These are phyloP conservation scores for Meloe dianella DNA, from an alignment of 2,888 invertebrate genomes.

Conservation along the genomic window DNA sequence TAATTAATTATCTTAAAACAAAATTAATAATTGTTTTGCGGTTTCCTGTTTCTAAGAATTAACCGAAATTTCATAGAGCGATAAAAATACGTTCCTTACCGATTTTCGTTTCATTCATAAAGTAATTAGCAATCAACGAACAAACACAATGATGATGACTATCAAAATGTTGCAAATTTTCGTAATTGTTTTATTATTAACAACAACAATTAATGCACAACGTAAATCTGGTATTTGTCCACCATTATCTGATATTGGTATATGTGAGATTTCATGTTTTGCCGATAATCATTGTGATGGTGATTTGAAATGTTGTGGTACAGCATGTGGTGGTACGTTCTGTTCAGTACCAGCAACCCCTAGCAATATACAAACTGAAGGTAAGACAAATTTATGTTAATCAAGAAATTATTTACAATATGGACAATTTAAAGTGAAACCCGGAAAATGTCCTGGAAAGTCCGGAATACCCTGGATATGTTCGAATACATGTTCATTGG, in stretches of 20 bases:
- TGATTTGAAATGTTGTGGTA: slow-evolving; percentile 22
- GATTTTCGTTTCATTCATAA: background rate
- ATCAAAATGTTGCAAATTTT: slow-evolving; percentile 19
- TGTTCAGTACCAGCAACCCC: slow-evolving; percentile 18
- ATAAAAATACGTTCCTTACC: background rate
- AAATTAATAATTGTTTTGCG: background rate
- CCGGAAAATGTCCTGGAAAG: slow-evolving; percentile 30
- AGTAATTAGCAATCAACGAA: background rate
- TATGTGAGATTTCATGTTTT: slow-evolving; percentile 24
- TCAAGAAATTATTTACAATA: background rate
- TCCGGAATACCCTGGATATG: slow-evolving; percentile 36
- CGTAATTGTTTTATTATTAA: slow-evolving; percentile 4
- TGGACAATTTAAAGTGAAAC: slow-evolving; percentile 26
- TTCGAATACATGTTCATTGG: slow-evolving; percentile 31
- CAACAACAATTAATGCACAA: slow-evolving; percentile 13
- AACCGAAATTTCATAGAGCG: background rate
- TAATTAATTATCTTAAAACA: background rate
- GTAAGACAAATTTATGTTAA: background rate
- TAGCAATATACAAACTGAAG: slow-evolving; percentile 11
- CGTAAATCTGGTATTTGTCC: slow-evolving; percentile 24
- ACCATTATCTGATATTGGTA: slow-evolving; percentile 22
- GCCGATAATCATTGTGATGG: slow-evolving; percentile 22
- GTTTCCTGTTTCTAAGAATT: background rate
- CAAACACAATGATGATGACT: background rate
- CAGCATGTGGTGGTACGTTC: slow-evolving; percentile 26